Conservation (phyloP, 2,113 vertebrate species). For the Herpailurus yagouaroundi region DNA sequence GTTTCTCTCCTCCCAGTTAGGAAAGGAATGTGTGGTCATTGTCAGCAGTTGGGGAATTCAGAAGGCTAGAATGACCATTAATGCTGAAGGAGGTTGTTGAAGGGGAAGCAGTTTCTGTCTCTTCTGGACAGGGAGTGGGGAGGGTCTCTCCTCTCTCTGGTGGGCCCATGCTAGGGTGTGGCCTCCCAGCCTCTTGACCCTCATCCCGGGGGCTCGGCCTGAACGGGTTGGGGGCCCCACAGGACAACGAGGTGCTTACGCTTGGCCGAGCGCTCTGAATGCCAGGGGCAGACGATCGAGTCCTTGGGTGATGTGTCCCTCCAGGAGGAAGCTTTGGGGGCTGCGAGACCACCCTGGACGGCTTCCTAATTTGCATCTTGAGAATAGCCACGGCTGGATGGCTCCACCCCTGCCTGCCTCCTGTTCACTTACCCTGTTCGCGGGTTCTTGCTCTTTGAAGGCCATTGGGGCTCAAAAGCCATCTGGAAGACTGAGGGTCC, state of each 20-base stretch:
- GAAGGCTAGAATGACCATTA: background rate
- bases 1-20: background rate
- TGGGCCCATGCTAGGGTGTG: background rate
- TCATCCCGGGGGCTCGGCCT: background rate
- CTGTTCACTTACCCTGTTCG: background rate
- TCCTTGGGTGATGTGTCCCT: background rate
- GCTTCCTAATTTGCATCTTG: background rate
- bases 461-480: background rate
- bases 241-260: background rate
- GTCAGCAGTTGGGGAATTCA: too few species aligned
- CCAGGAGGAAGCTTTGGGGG: background rate
- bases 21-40: background rate
- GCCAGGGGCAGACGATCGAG: background rate
- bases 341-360: accelerated
- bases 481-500: background rate
- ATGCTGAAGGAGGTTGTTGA: background rate
- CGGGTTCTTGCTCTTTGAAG: background rate
- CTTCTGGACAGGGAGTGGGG: background rate
- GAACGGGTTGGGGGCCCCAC: too few species aligned
- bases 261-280: background rate
- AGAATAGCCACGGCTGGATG: accelerated
- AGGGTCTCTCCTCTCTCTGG: background rate
- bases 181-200: background rate
- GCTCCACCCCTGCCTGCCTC: background rate
- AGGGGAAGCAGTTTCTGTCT: background rate